These are phyloP conservation scores for Lagorchestes hirsutus DNA, from an alignment of 2,797 vertebrate species.

Conservation along the genomic window DNA sequence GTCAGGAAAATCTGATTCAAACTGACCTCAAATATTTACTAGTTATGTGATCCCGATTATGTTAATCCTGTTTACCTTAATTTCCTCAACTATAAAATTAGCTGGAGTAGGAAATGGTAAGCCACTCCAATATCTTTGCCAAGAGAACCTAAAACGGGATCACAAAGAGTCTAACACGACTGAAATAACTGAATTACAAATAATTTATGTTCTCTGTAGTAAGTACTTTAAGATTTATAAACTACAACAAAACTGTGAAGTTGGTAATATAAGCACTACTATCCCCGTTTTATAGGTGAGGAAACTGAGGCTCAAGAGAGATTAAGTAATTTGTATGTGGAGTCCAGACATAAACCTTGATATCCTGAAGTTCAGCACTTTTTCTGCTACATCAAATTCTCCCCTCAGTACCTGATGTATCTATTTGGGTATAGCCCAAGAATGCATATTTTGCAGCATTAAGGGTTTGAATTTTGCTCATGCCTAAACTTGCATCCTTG, in stretches of 20 bases:
- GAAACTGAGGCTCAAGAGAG: not conserved
- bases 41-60: too few species aligned
- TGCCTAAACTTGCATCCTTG: not conserved
- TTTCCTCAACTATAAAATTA: not conserved
- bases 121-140: not conserved
- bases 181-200: not conserved
- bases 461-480: not conserved
- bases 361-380: not conserved
- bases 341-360: not conserved
- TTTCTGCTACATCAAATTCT: not conserved
- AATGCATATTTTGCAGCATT: not conserved
- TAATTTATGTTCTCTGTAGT: not conserved
- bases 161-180: not conserved
- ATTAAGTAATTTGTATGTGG: not conserved
- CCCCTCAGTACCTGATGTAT: not conserved
- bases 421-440: constrained; percentile 3
- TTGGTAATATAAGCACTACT: not conserved
- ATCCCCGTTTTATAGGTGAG: not conserved
- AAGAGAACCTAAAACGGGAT: not conserved
- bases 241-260: not conserved
- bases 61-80: not conserved
- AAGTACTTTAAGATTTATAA: not conserved
- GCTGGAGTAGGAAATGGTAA: not conserved
- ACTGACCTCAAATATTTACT: not conserved
- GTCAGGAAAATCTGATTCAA: not conserved